Percentiles rank a stretch among this genome's conserved stretches.
Evolutionary conservation across 2,888 invertebrate genomes (phyloP).

Genomic region (Blastobasis adustella): DNA sequence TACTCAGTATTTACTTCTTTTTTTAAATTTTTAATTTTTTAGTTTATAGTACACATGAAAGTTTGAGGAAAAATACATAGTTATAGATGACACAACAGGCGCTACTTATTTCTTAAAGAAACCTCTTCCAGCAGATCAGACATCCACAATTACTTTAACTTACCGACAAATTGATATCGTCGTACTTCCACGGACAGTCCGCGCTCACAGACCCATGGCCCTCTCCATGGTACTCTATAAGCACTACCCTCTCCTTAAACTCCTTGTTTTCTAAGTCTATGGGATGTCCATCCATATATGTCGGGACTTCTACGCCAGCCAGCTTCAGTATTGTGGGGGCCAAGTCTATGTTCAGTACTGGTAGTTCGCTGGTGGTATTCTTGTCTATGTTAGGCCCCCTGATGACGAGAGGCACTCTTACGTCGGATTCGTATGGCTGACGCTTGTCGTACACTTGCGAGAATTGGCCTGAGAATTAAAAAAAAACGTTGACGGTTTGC

Average conservation of each 20-base stretch:
- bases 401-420: conserved; percentile 87
- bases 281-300: conserved; percentile 76
- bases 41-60: too few relatives aligned
- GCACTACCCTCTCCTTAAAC: conserved; percentile 65
- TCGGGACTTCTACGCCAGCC: conserved; percentile 71
- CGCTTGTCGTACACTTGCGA: conserved; percentile 91
- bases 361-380: conserved; percentile 60
- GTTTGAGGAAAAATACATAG: too few relatives aligned
- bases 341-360: conserved; percentile 86
- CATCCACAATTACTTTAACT: too few relatives aligned
- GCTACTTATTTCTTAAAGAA: too few relatives aligned
- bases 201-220: conserved; percentile 69
- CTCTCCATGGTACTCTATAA: conserved; percentile 91
- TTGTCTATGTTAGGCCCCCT: conserved; percentile 81
- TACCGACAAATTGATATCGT: conserved; percentile 75
- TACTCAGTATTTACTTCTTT: conserved; percentile 1
- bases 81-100: too few relatives aligned
- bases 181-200: conserved; percentile 78
- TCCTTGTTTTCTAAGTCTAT: conserved; percentile 24
- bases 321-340: conserved; percentile 88
- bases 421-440: conserved; percentile 93
- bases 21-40: too few relatives aligned
- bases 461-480: conserved; percentile 82
- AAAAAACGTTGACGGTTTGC: not conserved
- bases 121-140: too few relatives aligned